Evolutionary conservation across 2,888 invertebrate species (phyloP), one percentile per base, ranked within the genome.

Genomic region (Plagodis dolabraria): DNA sequence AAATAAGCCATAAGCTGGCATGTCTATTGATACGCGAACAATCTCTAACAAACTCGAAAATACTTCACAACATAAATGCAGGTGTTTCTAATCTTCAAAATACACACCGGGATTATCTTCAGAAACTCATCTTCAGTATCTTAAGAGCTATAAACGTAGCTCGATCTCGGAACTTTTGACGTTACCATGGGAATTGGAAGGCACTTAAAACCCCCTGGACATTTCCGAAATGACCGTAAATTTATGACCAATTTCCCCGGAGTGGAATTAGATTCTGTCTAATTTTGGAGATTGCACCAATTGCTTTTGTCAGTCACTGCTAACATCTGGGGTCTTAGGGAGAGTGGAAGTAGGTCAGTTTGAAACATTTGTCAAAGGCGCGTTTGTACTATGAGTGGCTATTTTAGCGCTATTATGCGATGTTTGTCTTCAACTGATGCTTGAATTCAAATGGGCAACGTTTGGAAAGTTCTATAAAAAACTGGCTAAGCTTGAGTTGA

Each of bases 181-280:
- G 61, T 63, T 62, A 69, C 69, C 60, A 74, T 65, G 67, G 64
- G 68, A 71, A 72, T 76, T 74, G 64, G 69, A 71, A 71, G 60
- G 61, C 70, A 73, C 71, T 76, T 75, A 76, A 76, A 61, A 63
- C 65, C 68, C 66, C 67, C 66, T 65, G 67, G 71, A 71, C 70
- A 74, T 72, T 77, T 76, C 70, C 64, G 73, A 70, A 75, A 79
- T 79, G 76, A 75, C 79, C 80, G 75, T 73, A 76, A 80, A 84
- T 85, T 83, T 82, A 85, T 82, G 70, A 79, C 69, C 83, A 80
- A 84, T 86, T 82, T 79, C 76, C 71, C 56, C 53, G 50, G 66
- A 75, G 76, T 72, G 72, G 71, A 74, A 79, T 77, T 74, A 71
- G 72, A 74, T 71, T 68, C 71, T 68, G 71, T 74, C 77, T 73